phyloP scores from a whole-genome alignment of 2,888 invertebrate genomes.

The Hylaea fasciaria region DNA sequence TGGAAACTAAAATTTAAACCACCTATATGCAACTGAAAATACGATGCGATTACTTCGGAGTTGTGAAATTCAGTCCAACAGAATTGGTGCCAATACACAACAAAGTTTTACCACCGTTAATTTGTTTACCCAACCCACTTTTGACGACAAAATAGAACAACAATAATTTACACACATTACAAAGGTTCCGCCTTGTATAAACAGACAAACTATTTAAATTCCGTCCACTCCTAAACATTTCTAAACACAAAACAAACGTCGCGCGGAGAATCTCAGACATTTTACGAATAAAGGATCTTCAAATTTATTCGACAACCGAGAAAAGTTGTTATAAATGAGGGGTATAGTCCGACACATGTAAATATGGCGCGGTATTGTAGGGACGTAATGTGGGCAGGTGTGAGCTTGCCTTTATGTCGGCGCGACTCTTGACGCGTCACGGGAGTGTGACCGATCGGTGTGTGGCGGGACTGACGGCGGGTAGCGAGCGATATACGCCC shows the following conservation, averaged over 20 bases:
- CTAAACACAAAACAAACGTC: constrained; percentile 45
- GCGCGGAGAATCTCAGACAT: constrained; percentile 41
- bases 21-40: no score
- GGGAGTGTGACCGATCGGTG: constrained; percentile 46
- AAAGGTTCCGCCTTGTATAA: constrained; percentile 15
- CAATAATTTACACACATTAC: constrained; percentile 6
- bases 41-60: no score
- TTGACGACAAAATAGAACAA: constrained; percentile 23
- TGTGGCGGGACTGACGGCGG: constrained; percentile 55
- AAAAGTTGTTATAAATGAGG: constrained; percentile 59
- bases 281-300: constrained; percentile 35
- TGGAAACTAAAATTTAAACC: no score
- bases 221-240: constrained; percentile 27
- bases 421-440: constrained; percentile 60
- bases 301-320: constrained; percentile 59
- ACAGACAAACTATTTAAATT: constrained; percentile 23
- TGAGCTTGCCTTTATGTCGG: constrained; percentile 54
- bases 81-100: no score
- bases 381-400: constrained; percentile 65
- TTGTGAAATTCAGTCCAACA: no score
- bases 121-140: constrained; percentile 4
- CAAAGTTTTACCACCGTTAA: no score
- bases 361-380: constrained; percentile 39
- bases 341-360: constrained; percentile 44
- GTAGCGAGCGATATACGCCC: not conserved